These are phyloP conservation scores for Hymenochirus boettgeri DNA, from an alignment of 2,113 vertebrate genomes.

Conservation along the genomic window DNA sequence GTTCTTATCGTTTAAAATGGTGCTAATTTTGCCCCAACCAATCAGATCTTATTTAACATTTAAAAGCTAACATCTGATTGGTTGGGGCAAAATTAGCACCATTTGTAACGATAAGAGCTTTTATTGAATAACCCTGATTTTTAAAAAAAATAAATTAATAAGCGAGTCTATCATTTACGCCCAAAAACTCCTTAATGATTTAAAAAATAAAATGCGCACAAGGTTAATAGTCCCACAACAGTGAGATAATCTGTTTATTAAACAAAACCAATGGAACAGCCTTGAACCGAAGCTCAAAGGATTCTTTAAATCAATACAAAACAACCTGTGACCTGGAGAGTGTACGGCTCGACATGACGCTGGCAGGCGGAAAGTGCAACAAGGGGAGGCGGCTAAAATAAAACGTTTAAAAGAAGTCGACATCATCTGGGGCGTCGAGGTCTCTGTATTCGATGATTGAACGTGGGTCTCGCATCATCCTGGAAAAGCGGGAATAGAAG, in stretches of 20 bases:
- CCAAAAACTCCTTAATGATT: too few species aligned
- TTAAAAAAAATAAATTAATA: too few species aligned
- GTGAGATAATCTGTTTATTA: constrained; percentile 19
- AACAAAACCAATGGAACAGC: constrained; percentile 1
- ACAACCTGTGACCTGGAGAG: not conserved
- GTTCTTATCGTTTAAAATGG: too few species aligned
- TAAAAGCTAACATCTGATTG: too few species aligned
- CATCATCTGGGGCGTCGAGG: constrained; percentile 85
- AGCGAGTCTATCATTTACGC: too few species aligned
- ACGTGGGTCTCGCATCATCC: constrained; percentile 81
- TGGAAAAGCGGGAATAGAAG: constrained; percentile 42
- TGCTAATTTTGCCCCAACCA: too few species aligned
- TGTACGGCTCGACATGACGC: not conserved
- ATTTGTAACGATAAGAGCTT: too few species aligned
- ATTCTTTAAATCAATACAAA: constrained; percentile 1
- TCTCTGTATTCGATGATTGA: constrained; percentile 87
- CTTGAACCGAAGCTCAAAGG: not conserved
- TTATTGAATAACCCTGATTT: too few species aligned
- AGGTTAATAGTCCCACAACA: too few species aligned
- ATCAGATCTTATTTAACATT: too few species aligned
- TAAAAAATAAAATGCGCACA: too few species aligned
- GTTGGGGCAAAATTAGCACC: too few species aligned
- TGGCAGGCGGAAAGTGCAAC: not conserved
- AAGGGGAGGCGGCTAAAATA: not conserved
- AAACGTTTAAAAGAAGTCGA: constrained; percentile 80